Percentiles rank a stretch among this genome's conserved stretches.
Conservation (phyloP, 2,888 invertebrate genomes). For the Beris morrisii region DNA sequence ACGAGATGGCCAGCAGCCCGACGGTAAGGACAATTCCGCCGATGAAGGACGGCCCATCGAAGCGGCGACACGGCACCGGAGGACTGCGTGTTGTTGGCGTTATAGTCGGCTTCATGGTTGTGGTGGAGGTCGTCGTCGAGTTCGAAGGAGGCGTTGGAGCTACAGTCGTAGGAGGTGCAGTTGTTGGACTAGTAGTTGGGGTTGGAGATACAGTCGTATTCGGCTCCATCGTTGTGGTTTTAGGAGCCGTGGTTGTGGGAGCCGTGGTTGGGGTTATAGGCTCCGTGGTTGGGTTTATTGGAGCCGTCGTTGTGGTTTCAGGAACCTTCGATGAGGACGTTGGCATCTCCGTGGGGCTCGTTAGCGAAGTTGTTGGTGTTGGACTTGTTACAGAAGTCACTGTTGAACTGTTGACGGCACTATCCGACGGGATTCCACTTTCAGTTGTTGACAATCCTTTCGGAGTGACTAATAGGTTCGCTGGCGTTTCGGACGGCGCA, state of each 20-base stretch:
- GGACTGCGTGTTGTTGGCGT: conserved; percentile 40
- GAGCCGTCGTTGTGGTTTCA: not conserved
- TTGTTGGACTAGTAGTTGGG: conserved; percentile 41
- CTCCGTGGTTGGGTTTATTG: no score
- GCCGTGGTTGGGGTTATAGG: not conserved
- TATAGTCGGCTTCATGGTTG: conserved; percentile 24
- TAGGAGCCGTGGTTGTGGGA: not conserved
- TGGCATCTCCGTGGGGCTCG: not conserved
- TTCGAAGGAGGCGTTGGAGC: conserved; percentile 31
- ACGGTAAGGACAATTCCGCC: conserved; percentile 83
- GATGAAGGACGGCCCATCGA: conserved; percentile 76
- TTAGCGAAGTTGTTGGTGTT: not conserved
- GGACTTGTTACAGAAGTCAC: not conserved
- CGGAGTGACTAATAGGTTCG: no score
- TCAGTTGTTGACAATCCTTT: no score
- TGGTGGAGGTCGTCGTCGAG: conserved; percentile 35
- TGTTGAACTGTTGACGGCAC: no score
- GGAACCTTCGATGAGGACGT: no score
- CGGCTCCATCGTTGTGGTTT: conserved; percentile 8
- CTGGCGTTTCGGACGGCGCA: no score
- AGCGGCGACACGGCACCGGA: conserved; percentile 57
- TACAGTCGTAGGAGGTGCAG: conserved; percentile 32
- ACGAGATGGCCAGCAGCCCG: conserved; percentile 76
- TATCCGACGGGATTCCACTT: no score
- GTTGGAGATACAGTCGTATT: conserved; percentile 41